Conservation (phyloP, 2,113 vertebrate genomes). For the Plotosus lineatus region DNA sequence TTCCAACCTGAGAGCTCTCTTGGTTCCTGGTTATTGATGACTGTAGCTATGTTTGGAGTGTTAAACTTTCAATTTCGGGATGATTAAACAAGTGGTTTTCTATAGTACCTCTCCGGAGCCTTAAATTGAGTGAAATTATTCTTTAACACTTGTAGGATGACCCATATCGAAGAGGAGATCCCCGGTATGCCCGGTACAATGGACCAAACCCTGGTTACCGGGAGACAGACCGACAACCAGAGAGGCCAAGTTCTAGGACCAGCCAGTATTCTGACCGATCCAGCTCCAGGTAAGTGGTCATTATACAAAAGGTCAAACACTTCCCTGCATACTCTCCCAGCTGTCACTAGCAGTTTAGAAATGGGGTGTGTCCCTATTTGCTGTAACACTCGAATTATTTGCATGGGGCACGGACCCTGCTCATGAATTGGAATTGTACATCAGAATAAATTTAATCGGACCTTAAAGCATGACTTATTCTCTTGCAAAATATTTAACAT, state of each 20-base stretch:
- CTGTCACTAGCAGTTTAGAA: no score
- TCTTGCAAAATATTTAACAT: no score
- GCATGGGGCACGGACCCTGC: no score
- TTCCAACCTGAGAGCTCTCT: background rate
- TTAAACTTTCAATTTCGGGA: background rate
- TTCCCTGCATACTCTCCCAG: background rate
- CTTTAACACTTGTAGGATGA: constrained; percentile 70
- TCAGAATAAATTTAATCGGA: no score
- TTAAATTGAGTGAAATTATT: background rate
- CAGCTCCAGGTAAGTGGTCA: constrained; percentile 76
- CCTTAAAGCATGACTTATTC: no score
- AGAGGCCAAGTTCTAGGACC: constrained; percentile 82
- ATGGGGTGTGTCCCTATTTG: no score
- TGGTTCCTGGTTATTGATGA: background rate
- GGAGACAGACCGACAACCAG: constrained; percentile 80
- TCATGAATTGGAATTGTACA: no score
- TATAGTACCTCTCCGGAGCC: background rate
- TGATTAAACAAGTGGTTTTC: background rate
- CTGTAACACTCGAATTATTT: no score
- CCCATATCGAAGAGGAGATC: constrained; percentile 76
- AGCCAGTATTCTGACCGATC: constrained; percentile 93
- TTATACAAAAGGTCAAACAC: background rate
- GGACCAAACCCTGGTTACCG: constrained; percentile 63
- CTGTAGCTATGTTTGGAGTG: background rate
- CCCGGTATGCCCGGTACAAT: constrained; percentile 79